phyloP scores from a whole-genome alignment of 2,888 invertebrate genomes.

The Muscina levida region DNA sequence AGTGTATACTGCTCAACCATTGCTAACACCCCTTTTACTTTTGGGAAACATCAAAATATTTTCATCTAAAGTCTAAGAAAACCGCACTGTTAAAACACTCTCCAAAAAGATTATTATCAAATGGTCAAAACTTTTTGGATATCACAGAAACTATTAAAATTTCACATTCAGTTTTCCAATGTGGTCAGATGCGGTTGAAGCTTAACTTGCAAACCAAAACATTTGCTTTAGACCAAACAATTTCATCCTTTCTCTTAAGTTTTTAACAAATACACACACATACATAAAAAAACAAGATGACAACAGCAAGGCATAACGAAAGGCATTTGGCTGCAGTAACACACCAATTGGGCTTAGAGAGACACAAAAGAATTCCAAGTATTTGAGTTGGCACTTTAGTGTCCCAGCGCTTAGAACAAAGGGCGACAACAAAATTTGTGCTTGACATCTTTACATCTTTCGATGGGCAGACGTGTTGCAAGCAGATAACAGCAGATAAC shows the following conservation, averaged over 20 bases:
- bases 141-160: conserved; percentile 45
- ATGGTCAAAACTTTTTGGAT: conserved; percentile 54
- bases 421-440: not conserved
- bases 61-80: conserved; percentile 17
- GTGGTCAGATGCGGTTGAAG: conserved; percentile 41
- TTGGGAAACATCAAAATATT: conserved; percentile 51
- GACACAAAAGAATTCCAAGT: conserved; percentile 22
- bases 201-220: conserved; percentile 31
- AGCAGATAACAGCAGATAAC: conserved; percentile 49
- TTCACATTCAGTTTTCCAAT: conserved; percentile 20
- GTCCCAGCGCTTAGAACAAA: not conserved
- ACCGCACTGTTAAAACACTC: conserved; percentile 52
- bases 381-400: not conserved
- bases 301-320: not conserved
- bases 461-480: conserved; percentile 5
- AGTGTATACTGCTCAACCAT: not conserved
- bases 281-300: conserved; percentile 24
- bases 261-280: conserved; percentile 19
- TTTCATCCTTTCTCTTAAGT: conserved; percentile 19
- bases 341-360: not conserved
- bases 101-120: conserved; percentile 47
- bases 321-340: not conserved
- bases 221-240: conserved; percentile 23
- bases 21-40: not conserved
- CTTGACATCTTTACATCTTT: conserved; percentile 13